These are phyloP conservation scores for Meandrina meandrites DNA, from an alignment of 92 coral and sea anemone species.

Conservation along the genomic window DNA sequence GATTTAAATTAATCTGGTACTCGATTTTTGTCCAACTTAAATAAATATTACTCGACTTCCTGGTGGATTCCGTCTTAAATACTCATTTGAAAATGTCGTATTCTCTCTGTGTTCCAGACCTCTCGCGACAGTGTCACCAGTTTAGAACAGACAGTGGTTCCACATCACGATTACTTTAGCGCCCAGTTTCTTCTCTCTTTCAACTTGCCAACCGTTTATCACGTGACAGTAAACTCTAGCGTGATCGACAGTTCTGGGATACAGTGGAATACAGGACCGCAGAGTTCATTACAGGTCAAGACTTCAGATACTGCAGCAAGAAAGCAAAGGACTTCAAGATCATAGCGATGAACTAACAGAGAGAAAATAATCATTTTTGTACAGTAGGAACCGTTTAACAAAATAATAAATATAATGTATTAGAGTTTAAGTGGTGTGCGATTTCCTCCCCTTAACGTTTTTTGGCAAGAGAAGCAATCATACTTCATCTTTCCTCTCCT, in stretches of 20 bases:
- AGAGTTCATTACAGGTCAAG: constrained; percentile 78
- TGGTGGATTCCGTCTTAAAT: too few species aligned
- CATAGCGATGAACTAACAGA: background rate
- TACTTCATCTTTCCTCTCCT: background rate
- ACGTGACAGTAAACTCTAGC: constrained; percentile 82
- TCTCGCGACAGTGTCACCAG: constrained; percentile 66
- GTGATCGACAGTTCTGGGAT: constrained; percentile 88
- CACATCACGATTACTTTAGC: constrained; percentile 97
- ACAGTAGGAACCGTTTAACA: background rate
- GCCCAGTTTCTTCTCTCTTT: constrained; percentile 97
- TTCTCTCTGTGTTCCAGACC: constrained; percentile 45
- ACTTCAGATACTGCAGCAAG: constrained; percentile 73
- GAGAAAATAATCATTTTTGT: background rate
- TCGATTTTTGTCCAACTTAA: too few species aligned
- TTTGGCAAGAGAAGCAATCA: too few species aligned
- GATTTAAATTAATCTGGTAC: too few species aligned
- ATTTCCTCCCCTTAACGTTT: background rate
- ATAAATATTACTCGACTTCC: too few species aligned
- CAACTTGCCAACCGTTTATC: constrained; percentile 65
- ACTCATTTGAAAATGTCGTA: too few species aligned
- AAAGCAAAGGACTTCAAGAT: constrained; percentile 43
- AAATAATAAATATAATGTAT: background rate
- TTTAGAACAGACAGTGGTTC: constrained; percentile 89
- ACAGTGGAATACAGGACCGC: constrained; percentile 95
- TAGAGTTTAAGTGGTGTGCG: background rate